A percentile compares a stretch with the other conserved stretches of the same genome.
phyloP scores from a whole-genome alignment of 1,140 invertebrate genomes.

The Nasonia giraulti region DNA sequence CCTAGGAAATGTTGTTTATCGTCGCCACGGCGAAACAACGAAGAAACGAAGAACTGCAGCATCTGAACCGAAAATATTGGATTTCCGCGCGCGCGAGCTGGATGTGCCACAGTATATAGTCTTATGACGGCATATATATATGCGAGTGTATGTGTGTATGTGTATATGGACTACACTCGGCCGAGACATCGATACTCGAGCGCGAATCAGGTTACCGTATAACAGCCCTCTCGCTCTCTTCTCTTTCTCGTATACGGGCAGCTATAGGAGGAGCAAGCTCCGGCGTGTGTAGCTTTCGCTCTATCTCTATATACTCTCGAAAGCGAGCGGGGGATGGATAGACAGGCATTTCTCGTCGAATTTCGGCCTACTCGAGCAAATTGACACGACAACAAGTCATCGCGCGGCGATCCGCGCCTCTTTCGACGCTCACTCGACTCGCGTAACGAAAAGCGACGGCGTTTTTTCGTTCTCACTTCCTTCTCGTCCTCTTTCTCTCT shows the following conservation, averaged over 20 bases:
- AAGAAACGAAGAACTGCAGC: slow-evolving; percentile 10
- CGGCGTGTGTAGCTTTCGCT: background rate
- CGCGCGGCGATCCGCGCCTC: background rate
- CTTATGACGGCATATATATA: background rate
- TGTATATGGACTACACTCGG: background rate
- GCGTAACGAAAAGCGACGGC: slow-evolving; percentile 9
- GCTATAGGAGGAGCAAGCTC: too few relatives aligned
- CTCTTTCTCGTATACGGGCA: background rate
- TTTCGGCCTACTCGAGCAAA: slow-evolving; percentile 43
- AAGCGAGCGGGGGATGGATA: background rate
- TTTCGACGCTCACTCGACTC: background rate
- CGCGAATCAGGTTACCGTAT: slow-evolving; percentile 45
- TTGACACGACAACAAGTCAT: slow-evolving; percentile 40
- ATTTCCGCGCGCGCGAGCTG: slow-evolving; percentile 14
- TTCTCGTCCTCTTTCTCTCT: background rate
- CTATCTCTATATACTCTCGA: background rate
- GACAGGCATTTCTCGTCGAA: slow-evolving; percentile 37
- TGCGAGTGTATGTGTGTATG: background rate
- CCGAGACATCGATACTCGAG: slow-evolving; percentile 40
- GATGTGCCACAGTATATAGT: background rate
- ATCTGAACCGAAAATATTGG: slow-evolving; percentile 46
- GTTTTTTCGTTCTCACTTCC: background rate
- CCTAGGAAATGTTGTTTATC: slow-evolving; percentile 43
- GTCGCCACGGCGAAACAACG: slow-evolving; percentile 11
- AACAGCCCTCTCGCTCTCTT: slow-evolving; percentile 9